Conservation (phyloP, 2,113 vertebrate species). For the Potamarius usumacintae region DNA sequence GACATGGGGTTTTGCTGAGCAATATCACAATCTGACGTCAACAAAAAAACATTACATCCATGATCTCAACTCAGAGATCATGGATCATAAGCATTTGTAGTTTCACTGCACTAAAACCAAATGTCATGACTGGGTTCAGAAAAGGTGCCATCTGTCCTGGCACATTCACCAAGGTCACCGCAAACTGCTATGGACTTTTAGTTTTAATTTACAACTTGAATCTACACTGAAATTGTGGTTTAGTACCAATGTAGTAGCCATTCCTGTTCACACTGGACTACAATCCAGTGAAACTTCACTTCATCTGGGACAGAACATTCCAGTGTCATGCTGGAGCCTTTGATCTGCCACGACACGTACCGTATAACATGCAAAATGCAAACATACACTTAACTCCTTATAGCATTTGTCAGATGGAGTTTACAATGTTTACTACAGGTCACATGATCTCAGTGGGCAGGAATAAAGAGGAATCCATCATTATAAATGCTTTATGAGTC, state of each 20-base stretch:
- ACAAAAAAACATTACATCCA: not conserved
- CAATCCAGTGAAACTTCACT: not conserved
- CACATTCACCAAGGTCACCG: not conserved
- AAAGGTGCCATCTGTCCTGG: not conserved
- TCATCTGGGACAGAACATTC: conserved; percentile 13
- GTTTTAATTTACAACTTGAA: not conserved
- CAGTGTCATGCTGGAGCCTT: not conserved
- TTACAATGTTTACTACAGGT: not conserved
- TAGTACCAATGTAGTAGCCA: not conserved
- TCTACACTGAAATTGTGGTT: not conserved
- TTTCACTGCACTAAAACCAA: not conserved
- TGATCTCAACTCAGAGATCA: not conserved
- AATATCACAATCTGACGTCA: not conserved
- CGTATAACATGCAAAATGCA: conserved; percentile 39
- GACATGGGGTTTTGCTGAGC: not conserved
- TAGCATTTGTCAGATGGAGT: not conserved
- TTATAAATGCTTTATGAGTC: not conserved
- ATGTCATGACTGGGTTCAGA: not conserved
- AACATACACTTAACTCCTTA: conserved; percentile 11
- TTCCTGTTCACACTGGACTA: not conserved
- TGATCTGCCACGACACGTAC: not conserved
- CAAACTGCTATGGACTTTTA: not conserved
- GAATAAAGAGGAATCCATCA: not conserved
- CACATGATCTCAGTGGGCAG: not conserved
- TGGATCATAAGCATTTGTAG: not conserved